Evolutionary conservation across 2,888 invertebrate species (phyloP).

Genomic region (Teinopalpus imperialis): DNA sequence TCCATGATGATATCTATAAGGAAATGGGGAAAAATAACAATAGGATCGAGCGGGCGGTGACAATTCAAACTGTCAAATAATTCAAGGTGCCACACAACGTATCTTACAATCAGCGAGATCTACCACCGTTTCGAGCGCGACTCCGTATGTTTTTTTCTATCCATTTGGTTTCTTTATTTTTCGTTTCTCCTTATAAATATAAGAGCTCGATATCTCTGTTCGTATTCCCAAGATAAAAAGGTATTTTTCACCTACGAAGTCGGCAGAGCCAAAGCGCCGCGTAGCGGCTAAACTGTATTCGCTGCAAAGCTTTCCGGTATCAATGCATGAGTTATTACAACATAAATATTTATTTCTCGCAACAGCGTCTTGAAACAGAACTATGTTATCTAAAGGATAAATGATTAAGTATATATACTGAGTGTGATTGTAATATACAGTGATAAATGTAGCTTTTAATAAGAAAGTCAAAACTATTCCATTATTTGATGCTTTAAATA

Average conservation of each 20-base stretch:
- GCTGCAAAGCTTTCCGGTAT: constrained; percentile 51
- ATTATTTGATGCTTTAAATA: too few relatives aligned
- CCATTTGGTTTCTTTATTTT: constrained; percentile 74
- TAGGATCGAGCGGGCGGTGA: constrained; percentile 55
- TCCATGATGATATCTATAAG: constrained; percentile 42
- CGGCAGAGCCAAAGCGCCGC: constrained; percentile 44
- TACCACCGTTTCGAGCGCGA: constrained; percentile 57
- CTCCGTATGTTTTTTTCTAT: constrained; percentile 56
- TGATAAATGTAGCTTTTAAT: too few relatives aligned
- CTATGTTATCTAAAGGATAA: constrained; percentile 14
- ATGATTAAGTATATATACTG: constrained; percentile 12
- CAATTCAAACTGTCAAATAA: constrained; percentile 76
- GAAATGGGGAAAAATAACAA: constrained; percentile 58
- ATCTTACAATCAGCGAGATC: constrained; percentile 77
- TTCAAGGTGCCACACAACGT: constrained; percentile 68
- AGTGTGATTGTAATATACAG: too few relatives aligned
- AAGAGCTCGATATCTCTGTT: constrained; percentile 70
- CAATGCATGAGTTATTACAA: constrained; percentile 46
- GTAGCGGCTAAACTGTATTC: constrained; percentile 49
- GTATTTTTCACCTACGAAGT: constrained; percentile 69
- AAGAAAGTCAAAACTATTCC: too few relatives aligned
- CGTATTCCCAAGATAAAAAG: constrained; percentile 77
- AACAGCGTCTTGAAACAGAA: constrained; percentile 20
- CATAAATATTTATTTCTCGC: constrained; percentile 31
- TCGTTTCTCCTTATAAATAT: constrained; percentile 73